These are phyloP conservation scores for Scaptomyza reducta DNA, from an alignment of 2,888 invertebrate genomes.

Conservation along the genomic window DNA sequence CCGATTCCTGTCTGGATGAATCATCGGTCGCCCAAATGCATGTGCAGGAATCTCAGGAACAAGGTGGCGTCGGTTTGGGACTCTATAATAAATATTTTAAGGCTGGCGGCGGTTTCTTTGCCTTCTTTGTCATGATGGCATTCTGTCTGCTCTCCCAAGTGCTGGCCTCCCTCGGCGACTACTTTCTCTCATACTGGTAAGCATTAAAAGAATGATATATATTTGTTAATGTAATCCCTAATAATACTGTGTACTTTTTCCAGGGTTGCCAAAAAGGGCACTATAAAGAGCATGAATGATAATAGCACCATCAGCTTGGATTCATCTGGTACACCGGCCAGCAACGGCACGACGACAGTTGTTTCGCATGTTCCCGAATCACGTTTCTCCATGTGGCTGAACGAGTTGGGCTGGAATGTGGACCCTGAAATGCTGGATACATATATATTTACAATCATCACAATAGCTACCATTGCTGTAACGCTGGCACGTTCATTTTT, in stretches of 20 bases:
- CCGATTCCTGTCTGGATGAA: constrained; percentile 84
- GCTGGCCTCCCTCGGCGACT: constrained; percentile 90
- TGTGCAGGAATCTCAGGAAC: constrained; percentile 86
- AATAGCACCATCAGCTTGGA: constrained; percentile 32
- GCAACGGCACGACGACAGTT: constrained; percentile 45
- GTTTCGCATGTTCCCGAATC: constrained; percentile 49
- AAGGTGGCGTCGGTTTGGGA: constrained; percentile 87
- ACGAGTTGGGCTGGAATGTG: constrained; percentile 61
- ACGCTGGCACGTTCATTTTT: constrained; percentile 83
- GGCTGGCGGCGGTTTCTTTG: constrained; percentile 88
- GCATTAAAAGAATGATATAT: constrained; percentile 3
- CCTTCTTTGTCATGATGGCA: constrained; percentile 86
- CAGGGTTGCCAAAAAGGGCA: constrained; percentile 71
- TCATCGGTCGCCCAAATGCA: constrained; percentile 72
- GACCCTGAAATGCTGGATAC: constrained; percentile 82
- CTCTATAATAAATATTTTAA: constrained; percentile 89
- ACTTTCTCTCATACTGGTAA: constrained; percentile 90
- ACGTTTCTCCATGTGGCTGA: constrained; percentile 52
- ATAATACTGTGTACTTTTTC: neutral
- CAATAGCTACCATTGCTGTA: constrained; percentile 83
- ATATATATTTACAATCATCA: constrained; percentile 85
- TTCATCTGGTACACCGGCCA: neutral
- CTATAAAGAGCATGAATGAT: constrained; percentile 15
- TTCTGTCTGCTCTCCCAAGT: constrained; percentile 89
- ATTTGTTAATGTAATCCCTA: no score